Evolutionary conservation across 2,797 vertebrate genomes (phyloP).

Genomic region (Phylloscopus collybita): DNA sequence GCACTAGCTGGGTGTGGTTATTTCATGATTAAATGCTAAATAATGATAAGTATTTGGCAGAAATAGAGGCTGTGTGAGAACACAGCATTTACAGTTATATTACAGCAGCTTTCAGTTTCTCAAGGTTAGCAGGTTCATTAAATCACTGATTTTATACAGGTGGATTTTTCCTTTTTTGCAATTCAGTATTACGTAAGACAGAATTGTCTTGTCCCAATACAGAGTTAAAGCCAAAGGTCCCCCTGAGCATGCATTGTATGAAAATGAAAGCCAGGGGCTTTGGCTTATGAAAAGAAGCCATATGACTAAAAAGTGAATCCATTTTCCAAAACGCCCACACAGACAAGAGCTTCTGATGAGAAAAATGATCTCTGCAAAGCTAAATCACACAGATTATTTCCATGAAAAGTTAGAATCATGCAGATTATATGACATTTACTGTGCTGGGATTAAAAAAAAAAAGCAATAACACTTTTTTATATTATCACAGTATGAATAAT

Average conservation of each 20-base stretch:
- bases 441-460: not conserved
- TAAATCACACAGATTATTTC: constrained; percentile 63
- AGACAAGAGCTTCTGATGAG: constrained; percentile 73
- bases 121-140: not conserved
- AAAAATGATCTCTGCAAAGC: constrained; percentile 73
- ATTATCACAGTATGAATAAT: not conserved
- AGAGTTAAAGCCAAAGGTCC: constrained; percentile 32
- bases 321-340: constrained; percentile 77
- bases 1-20: not conserved
- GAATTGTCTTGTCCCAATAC: not conserved
- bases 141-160: not conserved
- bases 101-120: not conserved
- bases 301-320: constrained; percentile 73
- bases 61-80: not conserved
- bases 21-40: not conserved
- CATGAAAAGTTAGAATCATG: constrained; percentile 53
- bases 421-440: constrained; percentile 38
- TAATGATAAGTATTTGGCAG: not conserved
- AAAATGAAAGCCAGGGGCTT: constrained; percentile 45
- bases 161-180: not conserved
- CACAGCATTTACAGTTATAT: not conserved
- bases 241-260: not conserved
- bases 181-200: not conserved
- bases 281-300: constrained; percentile 65
- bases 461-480: not conserved